Conservation (phyloP, 2,888 invertebrate genomes). For the Hedya salicella region DNA sequence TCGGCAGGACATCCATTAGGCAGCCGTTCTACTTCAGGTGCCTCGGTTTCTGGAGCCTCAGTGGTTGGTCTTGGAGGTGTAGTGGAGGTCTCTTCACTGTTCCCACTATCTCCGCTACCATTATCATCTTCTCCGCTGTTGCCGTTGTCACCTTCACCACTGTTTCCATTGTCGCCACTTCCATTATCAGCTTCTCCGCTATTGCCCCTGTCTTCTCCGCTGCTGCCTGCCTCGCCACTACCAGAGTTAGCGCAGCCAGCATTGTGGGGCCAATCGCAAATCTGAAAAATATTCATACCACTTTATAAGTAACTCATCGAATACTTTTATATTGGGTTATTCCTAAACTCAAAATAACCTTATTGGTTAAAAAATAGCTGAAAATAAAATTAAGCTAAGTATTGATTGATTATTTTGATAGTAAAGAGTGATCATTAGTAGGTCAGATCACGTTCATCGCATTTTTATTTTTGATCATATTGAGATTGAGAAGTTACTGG, state of each 20-base stretch:
- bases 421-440: too few species aligned
- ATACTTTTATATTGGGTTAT: too few species aligned
- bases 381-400: too few species aligned
- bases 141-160: constrained; percentile 33
- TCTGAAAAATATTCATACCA: constrained; percentile 48
- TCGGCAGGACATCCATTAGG: constrained; percentile 64
- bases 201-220: constrained; percentile 14
- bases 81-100: not conserved
- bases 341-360: too few species aligned
- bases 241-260: constrained; percentile 47
- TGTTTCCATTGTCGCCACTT: constrained; percentile 25
- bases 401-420: too few species aligned
- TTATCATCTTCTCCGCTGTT: constrained; percentile 18
- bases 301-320: too few species aligned
- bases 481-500: too few species aligned
- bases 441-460: too few species aligned
- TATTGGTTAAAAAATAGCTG: too few species aligned
- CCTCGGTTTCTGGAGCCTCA: not conserved
- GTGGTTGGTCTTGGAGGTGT: not conserved
- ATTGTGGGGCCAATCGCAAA: constrained; percentile 53
- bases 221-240: constrained; percentile 8
- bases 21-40: constrained; percentile 43
- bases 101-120: constrained; percentile 12
- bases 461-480: too few species aligned
- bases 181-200: constrained; percentile 33